phyloP scores from a whole-genome alignment of 1,140 invertebrate genomes.

The Hetaerina americana region DNA sequence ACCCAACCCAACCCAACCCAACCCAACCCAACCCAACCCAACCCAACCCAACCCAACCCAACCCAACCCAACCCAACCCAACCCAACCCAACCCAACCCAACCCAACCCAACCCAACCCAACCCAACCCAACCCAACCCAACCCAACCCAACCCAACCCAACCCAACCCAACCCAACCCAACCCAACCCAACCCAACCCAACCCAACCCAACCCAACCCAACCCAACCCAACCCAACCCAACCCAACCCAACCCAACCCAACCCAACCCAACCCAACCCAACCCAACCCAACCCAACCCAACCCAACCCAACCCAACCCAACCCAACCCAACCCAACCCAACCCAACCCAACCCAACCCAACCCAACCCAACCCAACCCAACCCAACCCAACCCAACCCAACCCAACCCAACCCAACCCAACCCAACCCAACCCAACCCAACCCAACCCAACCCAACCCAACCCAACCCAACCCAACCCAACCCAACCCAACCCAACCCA shows the following conservation, averaged over 20 bases:
- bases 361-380: constrained; percentile 15
- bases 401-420: constrained; percentile 14
- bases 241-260: no score
- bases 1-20: constrained; percentile 9
- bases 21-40: constrained; percentile 10
- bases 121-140: no score
- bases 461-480: constrained; percentile 12
- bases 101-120: no score
- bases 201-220: no score
- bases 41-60: neutral
- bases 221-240: no score
- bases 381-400: constrained; percentile 15
- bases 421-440: constrained; percentile 13
- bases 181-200: no score
- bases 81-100: constrained; percentile 14
- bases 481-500: constrained; percentile 12
- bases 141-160: no score
- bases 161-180: no score
- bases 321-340: constrained; percentile 14
- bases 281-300: constrained; percentile 15
- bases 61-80: constrained; percentile 11
- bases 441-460: constrained; percentile 13
- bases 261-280: no score
- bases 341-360: constrained; percentile 15
- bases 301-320: constrained; percentile 7